Percentiles rank a stretch among this genome's conserved stretches.
Evolutionary conservation across 2,113 vertebrate species (phyloP).

Genomic region (Paralichthys olivaceus): DNA sequence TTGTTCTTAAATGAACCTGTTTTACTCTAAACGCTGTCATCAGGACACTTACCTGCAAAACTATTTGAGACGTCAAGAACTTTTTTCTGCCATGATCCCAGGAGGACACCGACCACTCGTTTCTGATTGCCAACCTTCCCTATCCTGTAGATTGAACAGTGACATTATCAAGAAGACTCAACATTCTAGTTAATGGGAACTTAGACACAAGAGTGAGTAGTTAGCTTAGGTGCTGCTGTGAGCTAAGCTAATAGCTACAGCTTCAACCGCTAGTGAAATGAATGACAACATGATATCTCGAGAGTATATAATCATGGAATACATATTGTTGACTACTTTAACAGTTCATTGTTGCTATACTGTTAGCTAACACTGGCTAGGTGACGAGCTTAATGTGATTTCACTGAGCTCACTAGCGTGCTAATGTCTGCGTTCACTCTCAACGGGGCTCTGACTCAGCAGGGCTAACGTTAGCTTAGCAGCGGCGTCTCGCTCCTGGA

Average conservation of each 20-base stretch:
- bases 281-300: neutral
- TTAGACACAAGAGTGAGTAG: neutral
- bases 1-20: neutral
- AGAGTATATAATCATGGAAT: neutral
- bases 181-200: neutral
- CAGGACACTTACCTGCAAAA: slow-evolving; percentile 89
- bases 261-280: neutral
- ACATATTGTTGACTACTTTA: too few species aligned
- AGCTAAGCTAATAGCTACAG: slow-evolving; percentile 34
- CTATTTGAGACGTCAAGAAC: slow-evolving; percentile 98
- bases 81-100: slow-evolving; percentile 98
- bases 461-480: slow-evolving; percentile 69
- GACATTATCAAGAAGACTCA: neutral
- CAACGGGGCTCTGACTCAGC: slow-evolving; percentile 79
- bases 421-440: slow-evolving; percentile 23
- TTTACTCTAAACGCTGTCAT: neutral
- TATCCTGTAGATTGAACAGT: slow-evolving; percentile 83
- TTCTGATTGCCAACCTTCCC: slow-evolving; percentile 99
- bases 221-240: slow-evolving; percentile 13
- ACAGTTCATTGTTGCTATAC: too few species aligned
- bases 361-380: neutral
- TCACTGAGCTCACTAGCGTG: slow-evolving; percentile 51
- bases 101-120: slow-evolving; percentile 94
- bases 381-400: neutral
- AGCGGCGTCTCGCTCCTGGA: neutral